Base-by-base conservation (phyloP, 2,888 invertebrate species). In the Caenorhabditis auriculariae region DNA sequence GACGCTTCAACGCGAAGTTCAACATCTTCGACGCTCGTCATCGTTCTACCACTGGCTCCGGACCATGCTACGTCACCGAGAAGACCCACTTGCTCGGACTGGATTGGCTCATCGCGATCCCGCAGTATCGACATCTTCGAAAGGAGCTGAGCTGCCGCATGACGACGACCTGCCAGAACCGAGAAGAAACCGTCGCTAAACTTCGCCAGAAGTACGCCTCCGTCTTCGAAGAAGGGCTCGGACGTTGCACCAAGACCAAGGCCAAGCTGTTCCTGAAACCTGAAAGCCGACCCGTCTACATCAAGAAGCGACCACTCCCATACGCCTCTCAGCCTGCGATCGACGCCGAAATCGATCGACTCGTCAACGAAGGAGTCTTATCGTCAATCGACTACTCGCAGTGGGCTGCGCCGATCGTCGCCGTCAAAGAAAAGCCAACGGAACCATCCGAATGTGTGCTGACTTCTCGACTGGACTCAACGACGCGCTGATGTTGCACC, bases 401-500 rank as follows among this genome's bases (percentile, higher is more conserved):
- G 0, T 74, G 69, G 68, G 69, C 67, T n/a, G 62, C 74, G 0
- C 74, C 75, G 1, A 62, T 72, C 23, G 58, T 72, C 4, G 53
- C 57, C 29, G 69, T 71, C 5, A 28, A 32, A 17, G 75, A 75
- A 54, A 41, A 60, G n/a, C n/a, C n/a, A 63, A 69, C 24, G 75
- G 74, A 6, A 24, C 54, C 7, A 41, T 67, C 7, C 52, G 75
- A 26, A 15, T 72, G 27, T 75, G 75, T 27, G 62, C 64, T 21
- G 73, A 75, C 44, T 75, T 60, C 53, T 60, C 59, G 7, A 66
- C 63, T 3, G 72, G 72, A 7, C 53, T 75, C 9, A 75, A 75
- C 44, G 59, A 58, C 26, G 46, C 56, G 7, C 44, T 74, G 5
- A 47, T 59, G 9, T 27, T 47, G 19, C 32, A 67, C 28, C 57